Evolutionary conservation across 2,113 vertebrate genomes (phyloP).

Genomic region (Trichechus manatus): DNA sequence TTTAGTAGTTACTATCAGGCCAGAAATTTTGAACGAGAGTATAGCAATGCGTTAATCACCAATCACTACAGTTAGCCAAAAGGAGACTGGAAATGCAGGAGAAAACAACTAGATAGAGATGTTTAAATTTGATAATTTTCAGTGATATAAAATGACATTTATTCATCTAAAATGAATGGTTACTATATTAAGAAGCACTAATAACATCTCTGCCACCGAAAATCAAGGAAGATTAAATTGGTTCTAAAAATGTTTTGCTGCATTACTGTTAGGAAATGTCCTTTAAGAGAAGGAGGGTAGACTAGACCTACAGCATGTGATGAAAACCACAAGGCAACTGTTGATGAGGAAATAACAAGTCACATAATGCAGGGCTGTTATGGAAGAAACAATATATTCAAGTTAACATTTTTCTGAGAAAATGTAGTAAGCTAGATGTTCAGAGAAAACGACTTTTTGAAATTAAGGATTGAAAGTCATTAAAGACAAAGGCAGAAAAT

Average conservation of each 20-base stretch:
- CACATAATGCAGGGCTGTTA: not conserved
- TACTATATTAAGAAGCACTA: conserved; percentile 23
- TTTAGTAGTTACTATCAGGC: not conserved
- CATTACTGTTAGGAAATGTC: not conserved
- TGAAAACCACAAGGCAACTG: not conserved
- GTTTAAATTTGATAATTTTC: conserved; percentile 27
- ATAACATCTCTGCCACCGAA: conserved; percentile 27
- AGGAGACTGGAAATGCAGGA: conserved; percentile 23
- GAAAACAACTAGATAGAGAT: conserved; percentile 20
- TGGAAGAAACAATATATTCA: conserved; percentile 4
- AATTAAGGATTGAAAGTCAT: conserved; percentile 12
- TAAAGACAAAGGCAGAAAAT: conserved; percentile 33
- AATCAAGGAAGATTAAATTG: not conserved
- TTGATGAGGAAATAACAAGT: conserved; percentile 31
- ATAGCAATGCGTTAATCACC: not conserved
- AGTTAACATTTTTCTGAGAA: conserved; percentile 38
- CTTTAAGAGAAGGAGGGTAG: not conserved
- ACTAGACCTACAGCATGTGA: not conserved
- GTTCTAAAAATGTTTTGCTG: conserved; percentile 10
- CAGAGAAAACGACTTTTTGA: not conserved
- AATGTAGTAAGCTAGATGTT: not conserved
- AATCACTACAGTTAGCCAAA: conserved; percentile 7
- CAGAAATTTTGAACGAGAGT: conserved; percentile 10
- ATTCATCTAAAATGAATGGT: not conserved
- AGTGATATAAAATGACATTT: not conserved